These are phyloP conservation scores for Hesperia comma DNA, from an alignment of 2,888 invertebrate genomes.

Conservation along the genomic window DNA sequence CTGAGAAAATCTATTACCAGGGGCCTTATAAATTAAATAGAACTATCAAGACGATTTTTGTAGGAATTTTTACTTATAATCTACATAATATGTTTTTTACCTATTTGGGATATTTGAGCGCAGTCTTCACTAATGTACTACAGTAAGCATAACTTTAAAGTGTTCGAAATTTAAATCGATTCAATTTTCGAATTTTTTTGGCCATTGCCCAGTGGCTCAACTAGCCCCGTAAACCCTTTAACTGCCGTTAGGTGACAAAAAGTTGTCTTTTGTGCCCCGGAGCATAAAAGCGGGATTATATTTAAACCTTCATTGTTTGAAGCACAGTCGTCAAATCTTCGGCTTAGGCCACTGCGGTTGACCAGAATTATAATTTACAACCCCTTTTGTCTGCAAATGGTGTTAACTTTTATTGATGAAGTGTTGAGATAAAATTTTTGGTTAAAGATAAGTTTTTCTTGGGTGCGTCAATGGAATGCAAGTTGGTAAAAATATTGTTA, in stretches of 20 bases:
- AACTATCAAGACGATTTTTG: no score
- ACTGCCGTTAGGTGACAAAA: constrained; percentile 35
- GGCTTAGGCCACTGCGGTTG: constrained; percentile 36
- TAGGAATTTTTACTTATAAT: no score
- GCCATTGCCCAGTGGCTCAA: constrained; percentile 7
- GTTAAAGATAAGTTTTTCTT: not conserved
- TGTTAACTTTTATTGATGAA: constrained; percentile 34
- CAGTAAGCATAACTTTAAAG: no score
- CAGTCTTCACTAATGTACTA: no score
- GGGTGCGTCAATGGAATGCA: not conserved
- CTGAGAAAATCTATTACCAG: no score
- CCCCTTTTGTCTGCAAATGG: constrained; percentile 12
- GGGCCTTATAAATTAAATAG: no score
- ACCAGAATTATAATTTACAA: constrained; percentile 32
- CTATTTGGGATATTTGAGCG: no score
- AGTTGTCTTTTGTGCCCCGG: constrained; percentile 24
- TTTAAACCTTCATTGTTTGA: constrained; percentile 24
- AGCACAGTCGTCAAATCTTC: constrained; percentile 22
- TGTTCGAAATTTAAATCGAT: no score
- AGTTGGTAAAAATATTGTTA: not conserved
- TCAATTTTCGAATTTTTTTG: not conserved
- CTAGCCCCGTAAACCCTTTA: constrained; percentile 21
- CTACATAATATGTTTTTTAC: no score
- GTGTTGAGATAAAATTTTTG: constrained; percentile 8
- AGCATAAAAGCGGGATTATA: constrained; percentile 39